phyloP scores from a whole-genome alignment of 2,113 vertebrate genomes.

The Podocnemis expansa region DNA sequence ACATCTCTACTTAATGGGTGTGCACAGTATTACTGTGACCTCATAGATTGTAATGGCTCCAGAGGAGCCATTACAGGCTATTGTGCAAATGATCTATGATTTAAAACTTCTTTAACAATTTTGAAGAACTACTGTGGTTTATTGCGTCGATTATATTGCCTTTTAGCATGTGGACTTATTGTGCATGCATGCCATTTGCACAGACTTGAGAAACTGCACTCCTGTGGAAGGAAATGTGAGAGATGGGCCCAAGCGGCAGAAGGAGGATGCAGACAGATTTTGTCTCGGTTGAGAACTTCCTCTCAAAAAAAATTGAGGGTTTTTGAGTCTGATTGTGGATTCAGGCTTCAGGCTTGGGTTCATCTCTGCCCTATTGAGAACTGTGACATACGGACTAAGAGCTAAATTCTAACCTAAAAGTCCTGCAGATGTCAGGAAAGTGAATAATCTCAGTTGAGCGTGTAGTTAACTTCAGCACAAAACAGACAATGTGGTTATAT shows the following conservation, averaged over 20 bases:
- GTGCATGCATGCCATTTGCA: neutral
- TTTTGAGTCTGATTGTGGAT: neutral
- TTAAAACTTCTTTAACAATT: conserved; percentile 72
- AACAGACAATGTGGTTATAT: conserved; percentile 3
- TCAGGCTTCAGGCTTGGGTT: neutral
- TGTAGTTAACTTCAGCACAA: neutral
- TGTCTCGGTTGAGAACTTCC: neutral
- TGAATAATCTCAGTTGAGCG: neutral
- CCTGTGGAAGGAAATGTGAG: neutral
- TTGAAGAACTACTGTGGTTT: conserved; percentile 50
- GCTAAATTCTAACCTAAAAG: conserved; percentile 50
- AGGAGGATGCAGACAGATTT: neutral
- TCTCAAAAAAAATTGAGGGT: neutral
- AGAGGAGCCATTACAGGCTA: conserved; percentile 72
- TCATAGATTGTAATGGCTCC: conserved; percentile 68
- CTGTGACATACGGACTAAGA: conserved; percentile 1
- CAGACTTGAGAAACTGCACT: neutral
- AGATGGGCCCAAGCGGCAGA: neutral
- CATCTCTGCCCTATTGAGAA: conserved; percentile 34
- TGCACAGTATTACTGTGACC: conserved; percentile 64
- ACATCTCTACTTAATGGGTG: conserved; percentile 64
- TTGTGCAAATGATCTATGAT: conserved; percentile 72
- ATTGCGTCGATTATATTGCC: conserved; percentile 63
- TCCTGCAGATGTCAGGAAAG: neutral
- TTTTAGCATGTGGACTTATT: conserved; percentile 39